phyloP scores from a whole-genome alignment of 2,113 vertebrate species.

The Todiramphus chloris region DNA sequence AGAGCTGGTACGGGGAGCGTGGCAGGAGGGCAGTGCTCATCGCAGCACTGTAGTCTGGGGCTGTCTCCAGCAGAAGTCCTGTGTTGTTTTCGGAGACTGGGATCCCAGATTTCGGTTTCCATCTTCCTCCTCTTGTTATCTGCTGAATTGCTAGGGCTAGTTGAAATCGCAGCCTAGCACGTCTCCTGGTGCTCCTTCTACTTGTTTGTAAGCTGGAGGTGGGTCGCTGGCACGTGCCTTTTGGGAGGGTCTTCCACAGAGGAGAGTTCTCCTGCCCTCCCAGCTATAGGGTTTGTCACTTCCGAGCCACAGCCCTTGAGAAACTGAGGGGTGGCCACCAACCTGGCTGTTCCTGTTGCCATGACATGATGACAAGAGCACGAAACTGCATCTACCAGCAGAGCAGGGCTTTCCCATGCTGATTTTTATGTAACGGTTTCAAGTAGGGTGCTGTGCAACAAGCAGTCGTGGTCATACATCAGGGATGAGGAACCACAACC shows the following conservation, averaged over 20 bases:
- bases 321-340: neutral
- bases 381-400: neutral
- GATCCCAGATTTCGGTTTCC: neutral
- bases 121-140: neutral
- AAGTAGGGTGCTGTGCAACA: neutral
- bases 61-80: neutral
- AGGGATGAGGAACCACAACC: neutral
- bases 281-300: neutral
- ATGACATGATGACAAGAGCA: accelerated
- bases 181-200: neutral
- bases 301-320: neutral
- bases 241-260: accelerated
- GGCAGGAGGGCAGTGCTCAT: neutral
- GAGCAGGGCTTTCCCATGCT: neutral
- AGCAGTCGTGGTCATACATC: accelerated
- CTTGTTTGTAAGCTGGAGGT: neutral
- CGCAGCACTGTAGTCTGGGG: neutral
- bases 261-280: neutral
- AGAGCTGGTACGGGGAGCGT: neutral
- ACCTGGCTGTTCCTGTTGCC: neutral
- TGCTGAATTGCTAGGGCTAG: neutral
- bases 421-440: neutral
- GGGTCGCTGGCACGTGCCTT: accelerated
- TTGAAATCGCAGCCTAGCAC: neutral
- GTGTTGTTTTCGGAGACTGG: neutral